These are phyloP conservation scores for Probosciger aterrimus DNA, from an alignment of 2,113 vertebrate genomes.

Conservation along the genomic window DNA sequence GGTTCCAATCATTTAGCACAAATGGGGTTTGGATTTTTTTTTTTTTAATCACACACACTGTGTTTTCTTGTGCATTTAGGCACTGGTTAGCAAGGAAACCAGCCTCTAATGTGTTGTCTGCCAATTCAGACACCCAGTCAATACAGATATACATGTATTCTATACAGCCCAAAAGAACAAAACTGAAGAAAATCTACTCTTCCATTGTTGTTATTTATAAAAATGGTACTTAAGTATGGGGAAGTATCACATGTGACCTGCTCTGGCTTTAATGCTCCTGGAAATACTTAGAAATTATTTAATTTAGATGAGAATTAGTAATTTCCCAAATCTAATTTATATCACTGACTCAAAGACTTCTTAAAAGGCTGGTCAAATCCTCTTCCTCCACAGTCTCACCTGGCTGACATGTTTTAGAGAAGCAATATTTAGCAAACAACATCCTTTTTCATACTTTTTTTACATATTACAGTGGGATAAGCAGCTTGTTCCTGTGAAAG, in stretches of 20 bases:
- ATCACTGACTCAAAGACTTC: neutral
- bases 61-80: conserved; percentile 38
- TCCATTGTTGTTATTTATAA: neutral
- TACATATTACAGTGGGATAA: neutral
- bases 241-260: neutral
- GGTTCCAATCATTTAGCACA: neutral
- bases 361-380: neutral
- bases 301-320: conserved; percentile 4
- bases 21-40: neutral
- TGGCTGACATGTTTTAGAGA: neutral
- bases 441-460: neutral
- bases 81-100: conserved; percentile 44
- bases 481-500: neutral
- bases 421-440: neutral
- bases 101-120: neutral
- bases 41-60: neutral
- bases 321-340: neutral
- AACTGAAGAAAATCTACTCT: neutral
- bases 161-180: neutral
- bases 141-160: neutral
- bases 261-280: neutral
- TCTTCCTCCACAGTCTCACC: neutral
- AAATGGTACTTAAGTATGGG: neutral
- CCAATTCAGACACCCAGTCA: neutral
- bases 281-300: neutral